These are phyloP conservation scores for Gastrophryne carolinensis DNA, from an alignment of 2,797 vertebrate genomes.

Conservation along the genomic window DNA sequence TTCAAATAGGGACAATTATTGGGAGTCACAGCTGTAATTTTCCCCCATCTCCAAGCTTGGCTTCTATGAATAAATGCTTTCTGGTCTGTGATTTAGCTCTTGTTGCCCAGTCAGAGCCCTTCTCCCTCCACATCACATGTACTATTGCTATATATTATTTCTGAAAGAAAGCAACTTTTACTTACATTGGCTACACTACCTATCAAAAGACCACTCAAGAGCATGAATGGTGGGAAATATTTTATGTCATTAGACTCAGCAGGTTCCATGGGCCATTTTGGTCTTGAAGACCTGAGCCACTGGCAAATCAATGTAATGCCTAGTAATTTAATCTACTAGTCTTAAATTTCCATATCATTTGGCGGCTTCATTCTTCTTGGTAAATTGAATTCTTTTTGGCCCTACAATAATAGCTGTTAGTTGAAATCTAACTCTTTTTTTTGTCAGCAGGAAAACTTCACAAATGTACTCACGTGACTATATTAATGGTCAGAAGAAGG, in stretches of 20 bases:
- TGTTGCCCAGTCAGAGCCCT: conserved; percentile 14
- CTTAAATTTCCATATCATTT: conserved; percentile 20
- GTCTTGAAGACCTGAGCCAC: neutral
- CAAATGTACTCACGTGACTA: neutral
- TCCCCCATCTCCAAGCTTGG: neutral
- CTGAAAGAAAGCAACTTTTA: conserved; percentile 34
- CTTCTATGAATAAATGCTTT: conserved; percentile 6
- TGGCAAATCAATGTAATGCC: conserved; percentile 54
- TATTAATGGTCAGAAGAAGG: neutral
- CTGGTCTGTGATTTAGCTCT: conserved; percentile 22
- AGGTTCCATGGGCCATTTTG: conserved; percentile 45
- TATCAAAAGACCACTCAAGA: conserved; percentile 54
- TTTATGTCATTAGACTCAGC: conserved; percentile 53
- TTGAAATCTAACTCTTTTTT: neutral
- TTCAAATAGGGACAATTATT: conserved; percentile 4
- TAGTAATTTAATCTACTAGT: conserved; percentile 39
- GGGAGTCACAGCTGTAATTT: conserved; percentile 11
- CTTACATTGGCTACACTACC: conserved; percentile 47
- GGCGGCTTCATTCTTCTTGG: conserved; percentile 33
- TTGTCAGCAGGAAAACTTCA: neutral
- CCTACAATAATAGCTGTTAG: neutral
- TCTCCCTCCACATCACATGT: neutral
- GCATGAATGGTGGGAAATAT: conserved; percentile 46
- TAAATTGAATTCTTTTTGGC: neutral
- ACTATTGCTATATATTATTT: conserved; percentile 27